Conservation (phyloP, 2,113 vertebrate species). For the Crypturellus undulatus region DNA sequence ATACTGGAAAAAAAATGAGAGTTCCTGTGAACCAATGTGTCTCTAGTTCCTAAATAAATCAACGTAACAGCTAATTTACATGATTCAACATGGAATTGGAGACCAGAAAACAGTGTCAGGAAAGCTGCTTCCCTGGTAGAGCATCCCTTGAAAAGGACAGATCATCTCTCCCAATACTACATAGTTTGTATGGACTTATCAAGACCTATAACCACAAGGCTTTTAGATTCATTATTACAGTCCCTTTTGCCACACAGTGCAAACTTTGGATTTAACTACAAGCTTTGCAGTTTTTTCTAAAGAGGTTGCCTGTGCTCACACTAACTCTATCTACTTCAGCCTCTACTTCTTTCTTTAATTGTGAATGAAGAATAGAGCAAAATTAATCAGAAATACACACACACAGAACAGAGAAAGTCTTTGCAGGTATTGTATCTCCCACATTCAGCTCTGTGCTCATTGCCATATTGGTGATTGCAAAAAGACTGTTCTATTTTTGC, state of each 20-base stretch:
- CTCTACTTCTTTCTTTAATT: neutral
- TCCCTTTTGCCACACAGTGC: neutral
- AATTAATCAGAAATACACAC: neutral
- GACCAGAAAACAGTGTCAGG: neutral
- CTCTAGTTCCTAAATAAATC: neutral
- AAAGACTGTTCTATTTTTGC: neutral
- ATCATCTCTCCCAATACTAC: neutral
- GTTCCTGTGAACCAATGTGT: neutral
- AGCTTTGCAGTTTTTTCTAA: neutral
- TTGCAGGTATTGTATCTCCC: neutral
- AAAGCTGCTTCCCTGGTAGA: neutral
- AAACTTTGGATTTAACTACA: neutral
- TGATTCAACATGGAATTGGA: neutral
- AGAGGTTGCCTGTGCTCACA: neutral
- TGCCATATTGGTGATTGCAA: neutral
- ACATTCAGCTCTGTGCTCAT: accelerated
- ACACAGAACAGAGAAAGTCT: neutral
- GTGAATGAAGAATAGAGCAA: neutral
- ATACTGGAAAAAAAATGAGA: neutral
- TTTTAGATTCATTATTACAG: neutral
- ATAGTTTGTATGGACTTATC: neutral
- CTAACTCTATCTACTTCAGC: neutral
- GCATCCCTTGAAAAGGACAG: neutral
- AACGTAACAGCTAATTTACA: neutral
- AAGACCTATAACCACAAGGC: neutral